A percentile compares a stretch with the other conserved stretches of the same genome.
phyloP scores from a whole-genome alignment of 2,888 invertebrate genomes.

The Oxyscelio sp. region DNA sequence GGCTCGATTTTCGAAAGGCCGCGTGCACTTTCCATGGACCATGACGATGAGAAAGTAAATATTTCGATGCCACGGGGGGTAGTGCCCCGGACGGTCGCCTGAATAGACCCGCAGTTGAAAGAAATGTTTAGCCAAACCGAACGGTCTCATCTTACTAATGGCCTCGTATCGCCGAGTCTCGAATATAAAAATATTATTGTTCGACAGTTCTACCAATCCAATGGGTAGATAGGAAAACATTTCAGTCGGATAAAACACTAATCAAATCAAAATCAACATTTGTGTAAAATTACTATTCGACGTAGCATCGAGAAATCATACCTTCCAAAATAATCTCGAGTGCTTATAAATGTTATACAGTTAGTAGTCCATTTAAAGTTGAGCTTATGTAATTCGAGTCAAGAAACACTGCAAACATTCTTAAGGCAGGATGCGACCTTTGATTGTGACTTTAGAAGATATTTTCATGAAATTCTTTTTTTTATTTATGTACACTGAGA shows the following conservation, averaged over 20 bases:
- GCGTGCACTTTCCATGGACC: conserved; percentile 26
- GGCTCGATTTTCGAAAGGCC: conserved; percentile 20
- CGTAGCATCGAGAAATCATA: too few species aligned
- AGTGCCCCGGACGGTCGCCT: conserved; percentile 13
- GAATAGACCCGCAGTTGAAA: conserved; percentile 52
- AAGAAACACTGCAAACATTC: too few species aligned
- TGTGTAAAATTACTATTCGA: neutral
- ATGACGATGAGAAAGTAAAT: conserved; percentile 55
- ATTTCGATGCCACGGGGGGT: conserved; percentile 38
- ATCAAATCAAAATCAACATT: neutral
- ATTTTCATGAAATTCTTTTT: too few species aligned
- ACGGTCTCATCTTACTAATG: conserved; percentile 46
- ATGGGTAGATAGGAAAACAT: neutral
- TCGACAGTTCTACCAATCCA: neutral
- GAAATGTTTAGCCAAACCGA: conserved; percentile 43
- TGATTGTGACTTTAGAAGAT: too few species aligned
- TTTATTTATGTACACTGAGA: too few species aligned
- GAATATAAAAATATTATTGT: conserved; percentile 16
- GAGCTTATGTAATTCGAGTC: too few species aligned
- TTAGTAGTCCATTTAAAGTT: too few species aligned
- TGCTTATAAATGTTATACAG: too few species aligned
- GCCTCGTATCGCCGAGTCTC: conserved; percentile 1
- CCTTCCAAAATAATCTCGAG: too few species aligned
- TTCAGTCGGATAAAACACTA: neutral
- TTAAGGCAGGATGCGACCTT: too few species aligned